phyloP scores from a whole-genome alignment of 2,888 invertebrate genomes.

The Scelioninae gen. 1 region DNA sequence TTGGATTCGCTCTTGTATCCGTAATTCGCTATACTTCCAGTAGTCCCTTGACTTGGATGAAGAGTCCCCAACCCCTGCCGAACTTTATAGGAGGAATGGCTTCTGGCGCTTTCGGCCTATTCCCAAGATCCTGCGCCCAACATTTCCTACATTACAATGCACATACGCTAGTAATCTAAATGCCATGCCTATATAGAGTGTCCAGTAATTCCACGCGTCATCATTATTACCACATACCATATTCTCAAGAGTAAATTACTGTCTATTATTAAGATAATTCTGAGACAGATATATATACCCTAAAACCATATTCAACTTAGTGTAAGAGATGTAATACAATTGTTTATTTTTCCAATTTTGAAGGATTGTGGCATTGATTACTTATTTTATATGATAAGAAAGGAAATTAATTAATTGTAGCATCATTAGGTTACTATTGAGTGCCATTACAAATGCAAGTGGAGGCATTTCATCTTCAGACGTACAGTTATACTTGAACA shows the following conservation, averaged over 20 bases:
- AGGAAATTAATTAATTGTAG: constrained; percentile 19
- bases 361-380: too few relatives aligned
- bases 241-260: constrained; percentile 53
- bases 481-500: background rate
- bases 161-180: too few relatives aligned
- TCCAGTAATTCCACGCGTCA: constrained; percentile 63
- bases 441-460: background rate
- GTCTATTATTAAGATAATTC: constrained; percentile 37
- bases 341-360: background rate
- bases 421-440: constrained; percentile 1
- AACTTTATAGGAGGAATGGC: too few relatives aligned
- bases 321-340: background rate
- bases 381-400: background rate
- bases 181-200: too few relatives aligned
- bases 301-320: background rate
- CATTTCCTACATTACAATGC: too few relatives aligned
- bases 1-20: constrained; percentile 73
- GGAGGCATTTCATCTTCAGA: background rate
- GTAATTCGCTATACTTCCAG: constrained; percentile 66
- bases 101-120: too few relatives aligned
- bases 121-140: too few relatives aligned
- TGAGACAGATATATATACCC: constrained; percentile 9
- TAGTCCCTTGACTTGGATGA: too few relatives aligned
- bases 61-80: too few relatives aligned
- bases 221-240: constrained; percentile 65